These are phyloP conservation scores for Acrossocheilus fasciatus DNA, from an alignment of 2,797 vertebrate species.

Conservation along the genomic window DNA sequence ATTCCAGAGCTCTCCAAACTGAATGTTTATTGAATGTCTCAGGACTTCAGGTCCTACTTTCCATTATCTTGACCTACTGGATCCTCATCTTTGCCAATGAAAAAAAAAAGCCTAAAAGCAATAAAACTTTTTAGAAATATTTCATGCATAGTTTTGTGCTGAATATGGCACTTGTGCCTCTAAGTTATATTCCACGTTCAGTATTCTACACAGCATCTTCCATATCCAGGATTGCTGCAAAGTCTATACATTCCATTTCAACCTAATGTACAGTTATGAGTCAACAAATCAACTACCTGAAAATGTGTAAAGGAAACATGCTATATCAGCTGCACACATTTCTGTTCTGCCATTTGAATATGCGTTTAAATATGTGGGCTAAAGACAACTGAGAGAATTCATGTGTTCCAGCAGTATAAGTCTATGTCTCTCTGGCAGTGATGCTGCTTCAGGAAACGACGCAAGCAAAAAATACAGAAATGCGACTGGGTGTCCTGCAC, in stretches of 20 bases:
- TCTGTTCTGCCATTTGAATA: background rate
- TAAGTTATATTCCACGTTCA: constrained; percentile 52
- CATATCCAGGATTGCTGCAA: constrained; percentile 48
- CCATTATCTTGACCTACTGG: constrained; percentile 66
- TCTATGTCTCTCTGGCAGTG: constrained; percentile 55
- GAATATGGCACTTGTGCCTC: constrained; percentile 62
- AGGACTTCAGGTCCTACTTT: constrained; percentile 54
- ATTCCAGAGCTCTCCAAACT: constrained; percentile 31
- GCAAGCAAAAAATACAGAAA: constrained; percentile 9
- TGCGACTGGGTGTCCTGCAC: background rate
- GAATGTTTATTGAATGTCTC: constrained; percentile 64
- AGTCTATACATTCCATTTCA: constrained; percentile 40
- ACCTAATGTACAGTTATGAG: constrained; percentile 41
- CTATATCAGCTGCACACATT: background rate
- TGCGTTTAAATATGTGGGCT: background rate
- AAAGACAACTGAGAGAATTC: background rate
- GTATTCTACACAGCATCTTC: constrained; percentile 58
- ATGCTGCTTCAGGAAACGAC: constrained; percentile 35
- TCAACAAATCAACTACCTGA: constrained; percentile 46
- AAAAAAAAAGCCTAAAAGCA: constrained; percentile 56
- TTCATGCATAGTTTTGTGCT: constrained; percentile 71
- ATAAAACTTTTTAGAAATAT: constrained; percentile 63
- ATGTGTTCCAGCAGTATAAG: background rate
- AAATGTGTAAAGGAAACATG: constrained; percentile 16
- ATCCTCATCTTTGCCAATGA: constrained; percentile 46